Evolutionary conservation across 2,113 vertebrate species (phyloP).

Genomic region (Rhynchomys soricoides): DNA sequence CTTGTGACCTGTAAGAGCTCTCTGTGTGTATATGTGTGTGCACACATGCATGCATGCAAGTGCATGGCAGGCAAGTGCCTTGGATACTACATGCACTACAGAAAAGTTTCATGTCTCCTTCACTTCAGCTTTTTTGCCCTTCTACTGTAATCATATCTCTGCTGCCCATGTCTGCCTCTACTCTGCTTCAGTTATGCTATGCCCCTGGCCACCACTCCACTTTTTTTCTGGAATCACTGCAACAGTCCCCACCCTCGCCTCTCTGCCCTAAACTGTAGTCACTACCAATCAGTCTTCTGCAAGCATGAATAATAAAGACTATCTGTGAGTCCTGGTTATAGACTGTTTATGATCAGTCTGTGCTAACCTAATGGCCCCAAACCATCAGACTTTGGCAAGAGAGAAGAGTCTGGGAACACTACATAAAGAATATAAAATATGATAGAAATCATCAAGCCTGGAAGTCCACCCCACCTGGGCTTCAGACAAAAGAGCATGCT

Average conservation of each 20-base stretch:
- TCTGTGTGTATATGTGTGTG: too few species aligned
- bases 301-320: not conserved
- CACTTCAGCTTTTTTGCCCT: not conserved
- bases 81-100: too few species aligned
- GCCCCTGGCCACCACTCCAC: not conserved
- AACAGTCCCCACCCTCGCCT: not conserved
- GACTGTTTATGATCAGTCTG: not conserved
- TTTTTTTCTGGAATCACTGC: not conserved
- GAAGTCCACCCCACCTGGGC: not conserved
- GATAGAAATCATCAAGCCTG: not conserved
- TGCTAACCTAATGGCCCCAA: not conserved
- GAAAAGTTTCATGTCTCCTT: not conserved
- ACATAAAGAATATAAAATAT: not conserved
- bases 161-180: not conserved
- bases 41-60: too few species aligned
- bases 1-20: not conserved
- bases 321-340: accelerated
- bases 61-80: too few species aligned
- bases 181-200: not conserved
- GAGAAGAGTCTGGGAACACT: not conserved
- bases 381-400: not conserved
- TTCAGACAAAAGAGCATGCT: not conserved
- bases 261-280: too few species aligned
- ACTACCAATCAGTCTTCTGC: not conserved
- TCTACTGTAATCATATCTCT: not conserved